Conservation (phyloP, 2,888 invertebrate species). For the Actias luna region DNA sequence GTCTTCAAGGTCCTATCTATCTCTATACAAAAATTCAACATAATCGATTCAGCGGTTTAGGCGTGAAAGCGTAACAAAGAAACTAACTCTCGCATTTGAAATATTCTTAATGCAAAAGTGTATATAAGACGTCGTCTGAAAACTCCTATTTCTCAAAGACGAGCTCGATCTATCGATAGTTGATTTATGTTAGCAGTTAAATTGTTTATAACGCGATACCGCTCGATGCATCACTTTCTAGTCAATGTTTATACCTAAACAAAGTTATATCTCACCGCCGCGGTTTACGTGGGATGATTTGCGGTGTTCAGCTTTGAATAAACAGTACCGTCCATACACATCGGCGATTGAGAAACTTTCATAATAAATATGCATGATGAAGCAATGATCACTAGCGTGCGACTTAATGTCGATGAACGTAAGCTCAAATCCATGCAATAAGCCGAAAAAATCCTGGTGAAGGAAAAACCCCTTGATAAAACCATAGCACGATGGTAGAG, state of each 20-base stretch:
- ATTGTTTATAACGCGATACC: constrained; percentile 56
- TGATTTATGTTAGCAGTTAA: constrained; percentile 72
- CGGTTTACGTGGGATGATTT: constrained; percentile 7
- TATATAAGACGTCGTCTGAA: constrained; percentile 2
- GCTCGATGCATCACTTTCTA: constrained; percentile 46
- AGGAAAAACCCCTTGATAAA: too few relatives aligned
- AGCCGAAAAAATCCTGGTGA: too few relatives aligned
- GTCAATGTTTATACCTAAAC: constrained; percentile 45
- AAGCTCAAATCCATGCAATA: too few relatives aligned
- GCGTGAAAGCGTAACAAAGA: too few relatives aligned
- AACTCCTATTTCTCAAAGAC: constrained; percentile 15
- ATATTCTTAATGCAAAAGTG: neutral
- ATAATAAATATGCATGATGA: too few relatives aligned
- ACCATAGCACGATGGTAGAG: too few relatives aligned
- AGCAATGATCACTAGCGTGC: too few relatives aligned
- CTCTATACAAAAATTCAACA: too few relatives aligned
- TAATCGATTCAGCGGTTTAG: too few relatives aligned
- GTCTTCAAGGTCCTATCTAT: too few relatives aligned
- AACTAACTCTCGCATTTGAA: too few relatives aligned
- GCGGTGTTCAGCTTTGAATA: neutral
- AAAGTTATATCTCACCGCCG: constrained; percentile 29
- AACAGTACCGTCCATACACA: neutral
- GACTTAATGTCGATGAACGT: too few relatives aligned
- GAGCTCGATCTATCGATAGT: constrained; percentile 56
- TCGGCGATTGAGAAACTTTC: neutral